Percentiles rank a stretch among this genome's conserved stretches.
Evolutionary conservation across 2,888 invertebrate genomes (phyloP).

Genomic region (Amblyjoppa fuscipennis): DNA sequence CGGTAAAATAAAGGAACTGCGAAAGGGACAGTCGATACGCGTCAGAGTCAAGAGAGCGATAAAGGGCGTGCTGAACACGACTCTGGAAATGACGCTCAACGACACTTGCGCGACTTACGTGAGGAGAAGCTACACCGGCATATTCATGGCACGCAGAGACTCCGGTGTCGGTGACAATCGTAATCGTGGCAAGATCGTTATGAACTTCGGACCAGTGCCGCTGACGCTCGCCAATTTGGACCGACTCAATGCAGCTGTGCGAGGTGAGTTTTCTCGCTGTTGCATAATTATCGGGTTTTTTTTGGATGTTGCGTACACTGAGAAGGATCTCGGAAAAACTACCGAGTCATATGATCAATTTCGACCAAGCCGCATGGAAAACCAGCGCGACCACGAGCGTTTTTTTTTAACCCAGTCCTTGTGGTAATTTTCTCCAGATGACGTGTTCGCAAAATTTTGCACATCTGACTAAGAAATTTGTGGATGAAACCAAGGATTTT

Average conservation of each 20-base stretch:
- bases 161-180: constrained; percentile 58
- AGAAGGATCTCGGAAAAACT: no score
- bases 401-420: no score
- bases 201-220: constrained; percentile 83
- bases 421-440: no score
- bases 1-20: constrained; percentile 81
- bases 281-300: not conserved
- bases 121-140: constrained; percentile 82
- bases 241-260: constrained; percentile 83
- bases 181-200: constrained; percentile 75
- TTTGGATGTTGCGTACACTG: no score
- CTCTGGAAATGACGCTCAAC: constrained; percentile 78
- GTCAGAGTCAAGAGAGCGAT: constrained; percentile 82
- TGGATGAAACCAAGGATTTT: no score
- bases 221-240: constrained; percentile 84
- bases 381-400: no score
- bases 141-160: constrained; percentile 80
- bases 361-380: no score
- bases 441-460: no score
- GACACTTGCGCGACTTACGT: constrained; percentile 81
- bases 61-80: constrained; percentile 79
- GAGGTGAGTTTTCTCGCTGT: constrained; percentile 77
- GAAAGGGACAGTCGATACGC: constrained; percentile 72
- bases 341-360: no score
- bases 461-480: no score